phyloP scores from a whole-genome alignment of 2,888 invertebrate species.

The Listrodromus nycthemerus region DNA sequence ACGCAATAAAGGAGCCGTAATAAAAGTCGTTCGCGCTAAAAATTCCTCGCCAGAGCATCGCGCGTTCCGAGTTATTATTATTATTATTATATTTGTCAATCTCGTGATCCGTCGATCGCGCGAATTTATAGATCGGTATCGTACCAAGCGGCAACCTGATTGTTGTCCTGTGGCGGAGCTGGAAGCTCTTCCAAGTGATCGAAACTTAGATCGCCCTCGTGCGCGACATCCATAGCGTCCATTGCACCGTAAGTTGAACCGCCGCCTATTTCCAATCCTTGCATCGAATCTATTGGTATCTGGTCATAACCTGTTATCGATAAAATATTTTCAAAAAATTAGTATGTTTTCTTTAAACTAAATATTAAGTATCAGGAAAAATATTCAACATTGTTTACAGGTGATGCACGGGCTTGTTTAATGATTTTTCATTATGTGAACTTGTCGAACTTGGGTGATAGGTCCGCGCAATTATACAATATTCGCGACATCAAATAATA shows the following conservation, averaged over 20 bases:
- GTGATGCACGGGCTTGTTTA: not conserved
- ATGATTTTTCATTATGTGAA: not conserved
- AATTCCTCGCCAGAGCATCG: conserved; percentile 29
- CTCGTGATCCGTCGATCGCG: conserved; percentile 68
- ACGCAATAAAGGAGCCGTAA: conserved; percentile 66
- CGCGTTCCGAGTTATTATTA: conserved; percentile 19
- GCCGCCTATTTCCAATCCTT: conserved; percentile 96
- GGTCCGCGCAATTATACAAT: not conserved
- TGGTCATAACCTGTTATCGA: conserved; percentile 94
- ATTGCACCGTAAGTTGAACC: conserved; percentile 91
- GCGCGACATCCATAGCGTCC: conserved; percentile 94
- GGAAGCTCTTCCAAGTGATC: conserved; percentile 92
- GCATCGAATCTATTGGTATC: conserved; percentile 98
- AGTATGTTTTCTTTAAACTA: not conserved
- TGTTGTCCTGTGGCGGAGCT: conserved; percentile 95
- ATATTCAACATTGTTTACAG: not conserved
- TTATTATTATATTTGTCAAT: conserved; percentile 59
- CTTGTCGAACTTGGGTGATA: not conserved
- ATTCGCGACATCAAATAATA: not conserved
- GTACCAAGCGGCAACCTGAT: conserved; percentile 98
- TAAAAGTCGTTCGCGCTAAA: conserved; percentile 64
- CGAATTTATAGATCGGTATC: conserved; percentile 94
- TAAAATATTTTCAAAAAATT: conserved; percentile 6
- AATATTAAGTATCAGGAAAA: not conserved
- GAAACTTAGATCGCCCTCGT: conserved; percentile 91